Base-by-base conservation (phyloP, 30 jellyfish, hydroid and myxozoan species). In the Hydractinia echinata region DNA sequence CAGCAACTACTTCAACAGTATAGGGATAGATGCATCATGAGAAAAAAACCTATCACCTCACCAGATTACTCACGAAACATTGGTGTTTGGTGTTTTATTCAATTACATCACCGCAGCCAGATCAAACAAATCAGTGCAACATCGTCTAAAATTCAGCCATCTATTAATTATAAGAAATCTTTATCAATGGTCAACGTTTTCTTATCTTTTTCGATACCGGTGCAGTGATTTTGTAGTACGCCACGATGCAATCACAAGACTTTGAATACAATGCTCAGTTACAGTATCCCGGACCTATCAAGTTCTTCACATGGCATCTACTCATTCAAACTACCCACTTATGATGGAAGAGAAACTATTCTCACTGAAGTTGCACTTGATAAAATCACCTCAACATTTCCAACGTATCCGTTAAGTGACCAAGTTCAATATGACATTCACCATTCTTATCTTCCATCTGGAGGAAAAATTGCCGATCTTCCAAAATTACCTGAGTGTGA, bases 221-320 rank as follows among this genome's bases (percentile, higher is more conserved):
- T 62, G 73, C 73, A 62, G 73, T 10, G 73, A 5, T 5, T 62
- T 56, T 56, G 68, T 56, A 9, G 68, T 56, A 9, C 68, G 68
- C n/a, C 68, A 56, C n/a, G 68, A 56, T 56, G 68, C 68, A 56
- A 56, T 56, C 68, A 10, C 10, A n/a, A 56, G 68, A 56, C n/a
- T 56, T 56, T 9, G 68, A n/a, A 56, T 56, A 10, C 68, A 56
- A 56, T 56, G 68, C 68, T n/a, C 68, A 56, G 68, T 56, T 56
- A 56, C 13, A 56, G 15, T 56, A 56, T 56, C 68, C 68, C 15
- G 68, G 68, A 56, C 68, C 68, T 56, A 56, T 56, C 68, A 56
- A 15, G 10, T 56, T 62, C 8, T 6, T 62, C 73, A 7, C 10
- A 62, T 62, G 73, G 73, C 7, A 62, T 62, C 73, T 62, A 62